These are phyloP conservation scores for Conchocele bisecta DNA, from an alignment of 2,888 invertebrate genomes.

Conservation along the genomic window DNA sequence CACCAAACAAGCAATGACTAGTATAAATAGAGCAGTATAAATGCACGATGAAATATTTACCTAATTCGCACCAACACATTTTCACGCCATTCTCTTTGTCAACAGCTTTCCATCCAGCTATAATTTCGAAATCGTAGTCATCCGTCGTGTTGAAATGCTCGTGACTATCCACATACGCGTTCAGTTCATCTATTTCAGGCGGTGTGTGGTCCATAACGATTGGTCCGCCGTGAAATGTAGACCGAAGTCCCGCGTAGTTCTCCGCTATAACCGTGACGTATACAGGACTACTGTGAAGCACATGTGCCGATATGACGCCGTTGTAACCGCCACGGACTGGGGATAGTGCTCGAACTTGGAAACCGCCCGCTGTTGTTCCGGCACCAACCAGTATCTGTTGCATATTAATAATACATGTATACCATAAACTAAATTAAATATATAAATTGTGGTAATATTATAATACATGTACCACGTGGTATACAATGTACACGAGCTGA, in stretches of 20 bases:
- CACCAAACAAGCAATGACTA: no score
- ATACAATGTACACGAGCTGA: no score
- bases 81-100: not conserved
- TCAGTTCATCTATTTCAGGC: constrained; percentile 12
- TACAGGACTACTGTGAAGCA: constrained; percentile 29
- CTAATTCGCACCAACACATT: not conserved
- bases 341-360: constrained; percentile 36
- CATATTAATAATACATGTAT: no score
- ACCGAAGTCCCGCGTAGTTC: constrained; percentile 37
- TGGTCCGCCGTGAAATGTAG: constrained; percentile 21
- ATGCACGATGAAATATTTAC: no score
- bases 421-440: no score
- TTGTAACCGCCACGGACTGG: constrained; percentile 20
- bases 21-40: no score
- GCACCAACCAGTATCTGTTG: constrained; percentile 34
- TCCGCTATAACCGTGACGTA: constrained; percentile 30
- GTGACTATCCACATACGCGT: not conserved
- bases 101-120: not conserved
- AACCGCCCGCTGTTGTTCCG: constrained; percentile 45
- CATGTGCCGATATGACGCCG: constrained; percentile 9
- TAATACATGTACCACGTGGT: no score
- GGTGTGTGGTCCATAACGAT: constrained; percentile 39
- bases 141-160: not conserved
- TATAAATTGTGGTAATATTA: no score
- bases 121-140: not conserved